phyloP scores from a whole-genome alignment of 2,113 vertebrate genomes.

The Speoplatyrhinus poulsoni region DNA sequence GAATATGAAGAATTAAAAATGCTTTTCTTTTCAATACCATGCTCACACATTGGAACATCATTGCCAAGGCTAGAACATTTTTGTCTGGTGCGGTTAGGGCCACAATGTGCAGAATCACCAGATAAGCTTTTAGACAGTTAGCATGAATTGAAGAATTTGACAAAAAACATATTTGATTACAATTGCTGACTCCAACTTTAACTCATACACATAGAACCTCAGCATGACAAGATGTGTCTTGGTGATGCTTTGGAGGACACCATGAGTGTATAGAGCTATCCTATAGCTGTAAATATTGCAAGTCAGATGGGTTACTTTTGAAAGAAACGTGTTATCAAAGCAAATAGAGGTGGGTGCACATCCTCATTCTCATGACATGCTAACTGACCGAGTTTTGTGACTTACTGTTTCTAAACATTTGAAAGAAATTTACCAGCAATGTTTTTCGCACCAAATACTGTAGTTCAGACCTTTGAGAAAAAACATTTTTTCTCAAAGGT shows the following conservation, averaged over 20 bases:
- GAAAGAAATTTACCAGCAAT: not conserved
- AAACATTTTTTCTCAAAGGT: not conserved
- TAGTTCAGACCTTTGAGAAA: constrained; percentile 1
- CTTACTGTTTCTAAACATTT: constrained; percentile 8
- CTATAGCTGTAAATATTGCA: constrained; percentile 53
- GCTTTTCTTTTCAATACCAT: no score
- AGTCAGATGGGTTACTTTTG: constrained; percentile 33
- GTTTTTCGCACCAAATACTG: constrained; percentile 1
- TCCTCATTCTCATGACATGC: not conserved
- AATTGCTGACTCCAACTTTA: not conserved
- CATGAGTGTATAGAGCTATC: constrained; percentile 32
- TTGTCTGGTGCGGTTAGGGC: no score
- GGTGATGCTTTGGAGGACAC: constrained; percentile 42
- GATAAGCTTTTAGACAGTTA: no score
- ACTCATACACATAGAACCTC: constrained; percentile 58
- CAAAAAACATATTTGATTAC: no score
- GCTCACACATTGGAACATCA: no score
- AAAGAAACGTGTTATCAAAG: constrained; percentile 11
- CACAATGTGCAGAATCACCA: no score
- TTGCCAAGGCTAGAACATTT: no score
- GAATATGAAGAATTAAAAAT: no score
- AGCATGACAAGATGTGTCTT: constrained; percentile 58
- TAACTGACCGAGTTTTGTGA: constrained; percentile 6
- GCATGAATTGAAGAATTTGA: no score
- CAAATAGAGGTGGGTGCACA: constrained; percentile 7